These are phyloP conservation scores for Rattus norvegicus DNA, from an alignment of 2,113 vertebrate species.

Conservation along the genomic window DNA sequence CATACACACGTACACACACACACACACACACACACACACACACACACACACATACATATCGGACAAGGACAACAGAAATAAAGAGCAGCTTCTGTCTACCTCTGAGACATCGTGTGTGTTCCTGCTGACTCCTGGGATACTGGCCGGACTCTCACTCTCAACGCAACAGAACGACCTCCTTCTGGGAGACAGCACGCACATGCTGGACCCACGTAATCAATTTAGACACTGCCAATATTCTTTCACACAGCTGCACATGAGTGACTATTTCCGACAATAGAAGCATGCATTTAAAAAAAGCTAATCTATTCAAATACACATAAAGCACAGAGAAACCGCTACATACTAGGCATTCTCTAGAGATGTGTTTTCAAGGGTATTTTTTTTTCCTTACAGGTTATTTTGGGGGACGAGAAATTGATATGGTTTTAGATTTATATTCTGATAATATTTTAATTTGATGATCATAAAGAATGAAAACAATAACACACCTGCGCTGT, in stretches of 20 bases:
- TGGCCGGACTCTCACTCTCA: neutral
- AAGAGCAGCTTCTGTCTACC: neutral
- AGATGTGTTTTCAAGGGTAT: neutral
- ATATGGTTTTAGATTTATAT: neutral
- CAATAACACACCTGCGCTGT: neutral
- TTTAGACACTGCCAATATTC: neutral
- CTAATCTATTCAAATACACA: neutral
- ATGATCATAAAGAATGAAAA: conserved; percentile 29
- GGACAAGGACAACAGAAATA: too few species aligned
- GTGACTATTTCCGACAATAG: neutral
- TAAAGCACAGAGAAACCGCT: neutral
- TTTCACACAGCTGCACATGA: neutral
- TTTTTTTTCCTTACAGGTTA: neutral
- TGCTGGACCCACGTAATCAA: neutral
- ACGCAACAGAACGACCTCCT: neutral
- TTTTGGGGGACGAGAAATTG: neutral
- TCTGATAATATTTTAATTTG: conserved; percentile 15
- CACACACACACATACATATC: neutral
- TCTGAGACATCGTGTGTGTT: neutral
- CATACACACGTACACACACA: neutral
- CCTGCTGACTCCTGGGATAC: neutral
- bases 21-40: neutral
- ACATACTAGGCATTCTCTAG: neutral
- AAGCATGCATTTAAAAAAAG: neutral
- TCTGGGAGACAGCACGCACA: neutral